Conservation (phyloP, 2,888 invertebrate genomes). For the Aricia artaxerxes region DNA sequence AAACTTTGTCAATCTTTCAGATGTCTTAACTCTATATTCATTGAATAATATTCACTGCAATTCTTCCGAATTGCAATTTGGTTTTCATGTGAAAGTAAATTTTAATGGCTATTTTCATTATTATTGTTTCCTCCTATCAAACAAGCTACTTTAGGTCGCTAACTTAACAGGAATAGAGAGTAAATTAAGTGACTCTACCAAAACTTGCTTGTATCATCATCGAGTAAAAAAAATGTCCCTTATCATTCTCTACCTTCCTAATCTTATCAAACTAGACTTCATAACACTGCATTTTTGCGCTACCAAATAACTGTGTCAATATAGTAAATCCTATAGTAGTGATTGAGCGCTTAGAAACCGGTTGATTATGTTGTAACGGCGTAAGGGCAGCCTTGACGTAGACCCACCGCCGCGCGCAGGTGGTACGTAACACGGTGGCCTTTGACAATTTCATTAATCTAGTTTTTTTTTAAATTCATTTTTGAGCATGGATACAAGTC, state of each 20-base stretch:
- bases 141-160: too few species aligned
- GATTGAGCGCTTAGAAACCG: conserved; percentile 39
- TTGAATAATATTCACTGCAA: neutral
- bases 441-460: conserved; percentile 42
- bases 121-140: too few species aligned
- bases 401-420: conserved; percentile 80
- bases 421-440: conserved; percentile 76
- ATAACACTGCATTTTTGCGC: neutral
- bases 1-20: neutral
- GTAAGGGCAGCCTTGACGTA: conserved; percentile 75
- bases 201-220: too few species aligned
- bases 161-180: too few species aligned
- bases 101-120: neutral
- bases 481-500: neutral
- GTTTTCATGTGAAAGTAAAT: neutral
- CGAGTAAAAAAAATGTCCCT: too few species aligned
- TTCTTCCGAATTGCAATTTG: neutral
- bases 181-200: too few species aligned
- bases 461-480: neutral
- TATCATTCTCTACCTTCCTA: too few species aligned
- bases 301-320: neutral
- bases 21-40: neutral
- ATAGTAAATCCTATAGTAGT: neutral
- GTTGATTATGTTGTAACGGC: conserved; percentile 48
- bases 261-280: too few species aligned